Conservation (phyloP, 2,888 invertebrate species). For the Cremastinae sp. region DNA sequence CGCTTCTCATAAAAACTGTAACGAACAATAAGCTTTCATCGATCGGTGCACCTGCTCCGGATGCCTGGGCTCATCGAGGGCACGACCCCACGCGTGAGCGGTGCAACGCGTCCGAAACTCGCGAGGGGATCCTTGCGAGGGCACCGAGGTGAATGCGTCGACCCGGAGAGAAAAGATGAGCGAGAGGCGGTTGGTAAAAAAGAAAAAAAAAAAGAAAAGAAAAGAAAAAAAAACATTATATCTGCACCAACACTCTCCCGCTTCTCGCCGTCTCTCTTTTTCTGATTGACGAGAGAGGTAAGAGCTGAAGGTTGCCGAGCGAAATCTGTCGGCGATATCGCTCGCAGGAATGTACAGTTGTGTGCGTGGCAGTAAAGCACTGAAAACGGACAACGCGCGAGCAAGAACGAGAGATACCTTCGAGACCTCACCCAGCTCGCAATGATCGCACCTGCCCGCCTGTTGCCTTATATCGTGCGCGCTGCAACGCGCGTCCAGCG, state of each 20-base stretch:
- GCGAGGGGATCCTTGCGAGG: constrained; percentile 26
- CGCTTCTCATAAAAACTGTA: not conserved
- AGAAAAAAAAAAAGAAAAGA: constrained; percentile 28
- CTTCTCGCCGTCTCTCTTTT: constrained; percentile 48
- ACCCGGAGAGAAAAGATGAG: not conserved
- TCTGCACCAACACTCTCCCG: constrained; percentile 36
- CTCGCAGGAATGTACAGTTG: not conserved
- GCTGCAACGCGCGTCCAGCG: constrained; percentile 32
- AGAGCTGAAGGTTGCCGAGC: constrained; percentile 62
- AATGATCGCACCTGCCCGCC: constrained; percentile 56
- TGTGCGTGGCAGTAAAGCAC: constrained; percentile 75
- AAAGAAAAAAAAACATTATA: constrained; percentile 46
- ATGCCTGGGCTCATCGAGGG: constrained; percentile 69
- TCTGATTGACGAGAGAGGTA: constrained; percentile 78
- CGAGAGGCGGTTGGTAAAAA: constrained; percentile 38
- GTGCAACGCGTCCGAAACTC: constrained; percentile 43
- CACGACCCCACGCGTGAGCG: constrained; percentile 51
- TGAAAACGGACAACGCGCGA: not conserved
- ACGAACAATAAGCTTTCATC: constrained; percentile 54
- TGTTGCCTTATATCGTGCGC: constrained; percentile 42
- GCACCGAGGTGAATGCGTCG: constrained; percentile 43
- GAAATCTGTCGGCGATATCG: not conserved
- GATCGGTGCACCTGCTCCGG: constrained; percentile 72
- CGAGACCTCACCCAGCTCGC: constrained; percentile 50
- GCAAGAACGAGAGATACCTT: constrained; percentile 42